Conservation (phyloP, 53 echinoderm and acorn worm species). For the Glandiceps talaboti region DNA sequence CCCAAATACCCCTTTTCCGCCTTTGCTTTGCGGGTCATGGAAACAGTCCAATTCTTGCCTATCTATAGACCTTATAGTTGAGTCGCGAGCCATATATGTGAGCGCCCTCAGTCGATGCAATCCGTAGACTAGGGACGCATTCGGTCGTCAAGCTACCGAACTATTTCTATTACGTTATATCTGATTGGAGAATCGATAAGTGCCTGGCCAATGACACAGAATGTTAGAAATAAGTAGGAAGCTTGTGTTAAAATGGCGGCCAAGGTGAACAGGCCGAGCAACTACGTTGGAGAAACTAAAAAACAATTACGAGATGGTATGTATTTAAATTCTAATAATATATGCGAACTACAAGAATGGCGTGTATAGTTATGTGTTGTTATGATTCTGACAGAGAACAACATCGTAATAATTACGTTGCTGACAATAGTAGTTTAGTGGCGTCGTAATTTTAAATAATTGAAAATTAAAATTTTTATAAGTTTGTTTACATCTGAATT, state of each 20-base stretch:
- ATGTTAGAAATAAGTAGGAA: neutral
- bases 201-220: neutral
- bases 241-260: constrained; percentile 55
- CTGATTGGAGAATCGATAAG: neutral
- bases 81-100: neutral
- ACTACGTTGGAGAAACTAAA: constrained; percentile 82
- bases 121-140: neutral
- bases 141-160: neutral
- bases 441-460: no score
- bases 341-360: no score
- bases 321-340: no score
- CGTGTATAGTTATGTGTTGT: no score
- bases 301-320: constrained; percentile 82
- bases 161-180: neutral
- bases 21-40: no score
- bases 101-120: neutral
- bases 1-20: no score
- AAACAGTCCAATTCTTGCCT: no score
- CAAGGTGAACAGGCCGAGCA: constrained; percentile 44
- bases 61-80: neutral
- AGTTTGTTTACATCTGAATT: no score
- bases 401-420: no score
- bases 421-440: no score
- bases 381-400: no score
- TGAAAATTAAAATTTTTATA: no score